Percentiles rank a stretch among this genome's conserved stretches.
Conservation (phyloP, 2,797 vertebrate genomes). For the Pipistrellus pipistrellus region DNA sequence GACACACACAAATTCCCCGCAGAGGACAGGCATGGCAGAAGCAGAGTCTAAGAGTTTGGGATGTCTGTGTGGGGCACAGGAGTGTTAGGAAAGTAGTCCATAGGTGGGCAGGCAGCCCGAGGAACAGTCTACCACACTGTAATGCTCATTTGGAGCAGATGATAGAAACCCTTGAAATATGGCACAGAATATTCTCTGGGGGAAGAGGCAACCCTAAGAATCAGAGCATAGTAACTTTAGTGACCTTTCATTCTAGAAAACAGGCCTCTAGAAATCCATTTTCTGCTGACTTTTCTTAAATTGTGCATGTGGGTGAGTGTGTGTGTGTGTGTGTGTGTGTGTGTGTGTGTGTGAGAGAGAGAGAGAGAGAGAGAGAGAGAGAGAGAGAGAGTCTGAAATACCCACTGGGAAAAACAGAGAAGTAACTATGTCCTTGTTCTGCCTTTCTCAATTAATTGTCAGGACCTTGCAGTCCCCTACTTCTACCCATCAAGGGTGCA, state of each 20-base stretch:
- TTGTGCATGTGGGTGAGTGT: not conserved
- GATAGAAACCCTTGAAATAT: not conserved
- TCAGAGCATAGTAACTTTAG: not conserved
- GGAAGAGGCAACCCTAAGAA: not conserved
- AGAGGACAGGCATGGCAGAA: not conserved
- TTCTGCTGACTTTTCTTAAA: not conserved
- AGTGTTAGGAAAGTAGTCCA: not conserved
- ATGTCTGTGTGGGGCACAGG: not conserved
- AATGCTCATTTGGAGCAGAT: not conserved
- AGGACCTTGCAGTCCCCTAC: not conserved
- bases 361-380: not conserved
- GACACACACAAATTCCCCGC: not conserved
- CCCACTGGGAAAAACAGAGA: not conserved
- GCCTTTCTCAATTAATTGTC: constrained; percentile 32
- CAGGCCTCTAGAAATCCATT: not conserved
- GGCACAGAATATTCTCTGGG: constrained; percentile 3
- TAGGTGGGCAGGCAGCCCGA: too few relatives aligned
- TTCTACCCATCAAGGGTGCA: constrained; percentile 9
- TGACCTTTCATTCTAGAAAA: constrained; percentile 14
- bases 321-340: too few relatives aligned
- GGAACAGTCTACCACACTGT: not conserved
- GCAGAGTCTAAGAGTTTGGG: not conserved
- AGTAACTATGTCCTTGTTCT: not conserved
- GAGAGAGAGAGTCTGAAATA: constrained; percentile 7
- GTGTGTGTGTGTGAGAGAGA: too few relatives aligned